A percentile compares a stretch with the other conserved stretches of the same genome.
Conservation (phyloP, 2,797 vertebrate species). For the Thamnophis elegans region DNA sequence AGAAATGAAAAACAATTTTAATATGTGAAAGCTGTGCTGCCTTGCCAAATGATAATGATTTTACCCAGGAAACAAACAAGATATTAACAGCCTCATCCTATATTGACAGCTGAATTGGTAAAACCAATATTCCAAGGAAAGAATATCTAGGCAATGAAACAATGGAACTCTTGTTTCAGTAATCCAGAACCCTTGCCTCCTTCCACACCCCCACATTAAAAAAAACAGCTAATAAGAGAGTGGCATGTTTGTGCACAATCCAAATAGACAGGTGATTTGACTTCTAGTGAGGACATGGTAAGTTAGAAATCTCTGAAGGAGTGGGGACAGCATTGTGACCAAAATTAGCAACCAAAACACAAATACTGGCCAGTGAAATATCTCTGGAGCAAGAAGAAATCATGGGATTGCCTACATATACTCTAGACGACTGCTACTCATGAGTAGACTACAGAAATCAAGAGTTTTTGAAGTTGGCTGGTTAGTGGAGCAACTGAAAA, state of each 20-base stretch:
- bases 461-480: background rate
- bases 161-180: slow-evolving; percentile 26
- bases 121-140: background rate
- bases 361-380: background rate
- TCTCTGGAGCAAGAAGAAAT: background rate
- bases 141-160: background rate
- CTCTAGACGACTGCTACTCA: background rate
- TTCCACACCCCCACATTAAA: background rate
- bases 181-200: background rate
- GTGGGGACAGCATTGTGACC: background rate
- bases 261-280: background rate
- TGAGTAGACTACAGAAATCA: background rate
- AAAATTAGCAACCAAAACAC: background rate
- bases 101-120: background rate
- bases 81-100: background rate
- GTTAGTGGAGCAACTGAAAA: background rate
- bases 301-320: background rate
- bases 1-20: slow-evolving; percentile 60
- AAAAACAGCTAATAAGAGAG: background rate
- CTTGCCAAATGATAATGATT: slow-evolving; percentile 60
- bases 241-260: background rate
- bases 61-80: slow-evolving; percentile 57
- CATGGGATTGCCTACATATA: background rate
- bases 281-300: background rate
- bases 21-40: slow-evolving; percentile 60